A percentile compares a stretch with the other conserved stretches of the same genome.
phyloP scores from a whole-genome alignment of 2,797 vertebrate species.

The Sorex maritimensis region DNA sequence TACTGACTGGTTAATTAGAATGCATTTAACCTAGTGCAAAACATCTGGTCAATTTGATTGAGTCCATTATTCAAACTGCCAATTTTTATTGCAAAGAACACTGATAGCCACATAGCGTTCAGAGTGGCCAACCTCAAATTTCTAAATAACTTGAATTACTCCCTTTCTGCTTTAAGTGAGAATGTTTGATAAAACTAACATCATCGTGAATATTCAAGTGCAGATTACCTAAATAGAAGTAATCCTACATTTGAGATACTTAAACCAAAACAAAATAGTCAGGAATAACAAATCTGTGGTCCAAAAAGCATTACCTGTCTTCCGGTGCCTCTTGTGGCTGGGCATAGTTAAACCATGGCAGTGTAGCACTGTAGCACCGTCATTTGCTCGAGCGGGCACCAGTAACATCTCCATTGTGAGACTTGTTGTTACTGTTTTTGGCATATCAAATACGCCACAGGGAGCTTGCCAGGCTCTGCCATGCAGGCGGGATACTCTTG shows the following conservation, averaged over 20 bases:
- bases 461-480: too few relatives aligned
- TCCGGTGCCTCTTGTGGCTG: neutral
- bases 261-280: neutral
- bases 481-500: too few relatives aligned
- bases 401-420: too few relatives aligned
- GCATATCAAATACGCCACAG: too few relatives aligned
- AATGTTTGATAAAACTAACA: constrained; percentile 11
- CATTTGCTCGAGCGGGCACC: too few relatives aligned
- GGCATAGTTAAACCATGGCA: neutral
- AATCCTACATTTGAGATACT: neutral
- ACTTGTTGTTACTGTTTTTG: too few relatives aligned
- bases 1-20: constrained; percentile 71
- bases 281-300: neutral
- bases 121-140: neutral
- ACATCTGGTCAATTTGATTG: constrained; percentile 64
- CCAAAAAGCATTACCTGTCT: neutral
- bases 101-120: neutral
- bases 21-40: constrained; percentile 65
- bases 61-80: constrained; percentile 57
- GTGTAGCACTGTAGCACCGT: too few relatives aligned
- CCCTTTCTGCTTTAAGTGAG: constrained; percentile 7
- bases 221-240: constrained; percentile 3
- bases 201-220: neutral
- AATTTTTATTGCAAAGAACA: constrained; percentile 67
- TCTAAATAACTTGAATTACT: neutral